A percentile compares a stretch with the other conserved stretches of the same genome.
Conservation (phyloP, 2,888 invertebrate genomes). For the Catocala sponsa region DNA sequence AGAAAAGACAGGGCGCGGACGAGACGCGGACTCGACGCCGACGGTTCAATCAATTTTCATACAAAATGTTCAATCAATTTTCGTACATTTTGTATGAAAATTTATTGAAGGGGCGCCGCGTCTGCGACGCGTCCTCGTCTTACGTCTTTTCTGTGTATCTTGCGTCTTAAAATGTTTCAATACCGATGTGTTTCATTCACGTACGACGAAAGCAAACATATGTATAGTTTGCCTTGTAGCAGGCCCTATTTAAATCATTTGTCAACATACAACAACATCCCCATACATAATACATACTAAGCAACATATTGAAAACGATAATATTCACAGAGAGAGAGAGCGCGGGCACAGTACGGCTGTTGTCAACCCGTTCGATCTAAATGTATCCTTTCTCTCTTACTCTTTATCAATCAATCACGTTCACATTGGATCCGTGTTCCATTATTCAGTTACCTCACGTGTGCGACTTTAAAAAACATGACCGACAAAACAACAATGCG, state of each 20-base stretch:
- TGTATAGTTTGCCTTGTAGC: constrained; percentile 1
- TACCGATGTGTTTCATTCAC: too few species aligned
- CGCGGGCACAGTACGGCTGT: not conserved
- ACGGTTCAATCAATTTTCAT: too few species aligned
- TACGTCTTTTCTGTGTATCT: too few species aligned
- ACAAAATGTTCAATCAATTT: too few species aligned
- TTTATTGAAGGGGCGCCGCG: too few species aligned
- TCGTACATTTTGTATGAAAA: too few species aligned
- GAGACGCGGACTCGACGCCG: too few species aligned
- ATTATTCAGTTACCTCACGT: constrained; percentile 45
- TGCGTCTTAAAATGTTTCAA: too few species aligned
- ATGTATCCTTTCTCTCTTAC: constrained; percentile 5
- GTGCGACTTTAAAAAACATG: constrained; percentile 36
- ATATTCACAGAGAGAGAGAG: not conserved
- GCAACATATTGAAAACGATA: not conserved
- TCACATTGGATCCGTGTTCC: constrained; percentile 32
- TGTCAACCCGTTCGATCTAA: constrained; percentile 12
- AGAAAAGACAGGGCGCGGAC: too few species aligned
- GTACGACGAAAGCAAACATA: too few species aligned
- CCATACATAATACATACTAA: not conserved
- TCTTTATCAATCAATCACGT: constrained; percentile 30
- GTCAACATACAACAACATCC: not conserved
- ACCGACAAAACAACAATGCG: constrained; percentile 46
- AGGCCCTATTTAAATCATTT: not conserved
- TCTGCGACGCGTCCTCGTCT: too few species aligned